A percentile compares a stretch with the other conserved stretches of the same genome.
phyloP scores from a whole-genome alignment of 1,140 invertebrate genomes.

The Hypsibius dujardini region DNA sequence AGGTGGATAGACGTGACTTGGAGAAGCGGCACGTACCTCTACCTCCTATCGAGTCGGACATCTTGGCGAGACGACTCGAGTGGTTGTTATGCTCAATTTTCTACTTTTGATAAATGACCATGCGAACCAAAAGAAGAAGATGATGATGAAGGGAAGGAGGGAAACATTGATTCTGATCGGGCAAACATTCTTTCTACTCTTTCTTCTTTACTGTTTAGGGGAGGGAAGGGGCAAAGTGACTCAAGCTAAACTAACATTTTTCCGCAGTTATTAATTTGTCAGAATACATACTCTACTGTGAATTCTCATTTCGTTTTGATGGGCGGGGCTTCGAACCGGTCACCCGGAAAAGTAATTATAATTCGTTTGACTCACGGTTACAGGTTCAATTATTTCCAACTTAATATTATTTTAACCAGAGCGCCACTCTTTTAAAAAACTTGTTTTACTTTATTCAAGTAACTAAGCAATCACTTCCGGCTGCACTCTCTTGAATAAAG shows the following conservation, averaged over 20 bases:
- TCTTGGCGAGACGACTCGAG: no score
- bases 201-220: not conserved
- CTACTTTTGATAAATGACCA: not conserved
- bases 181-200: constrained; percentile 6
- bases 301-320: not conserved
- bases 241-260: constrained; percentile 7
- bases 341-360: not conserved
- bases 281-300: not conserved
- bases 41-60: no score
- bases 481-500: no score
- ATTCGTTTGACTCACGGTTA: no score
- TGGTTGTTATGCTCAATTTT: constrained; percentile 10
- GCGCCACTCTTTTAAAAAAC: not conserved
- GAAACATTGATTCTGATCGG: not conserved
- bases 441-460: not conserved
- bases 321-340: not conserved
- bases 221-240: not conserved
- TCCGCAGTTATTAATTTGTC: constrained; percentile 6
- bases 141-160: not conserved
- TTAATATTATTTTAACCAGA: not conserved
- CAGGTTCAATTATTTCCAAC: no score
- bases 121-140: not conserved
- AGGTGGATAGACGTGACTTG: no score
- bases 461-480: not conserved
- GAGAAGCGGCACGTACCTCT: no score